A percentile compares a stretch with the other conserved stretches of the same genome.
These are phyloP conservation scores for Sebastes wilsoni DNA, from an alignment of 2,797 vertebrate species.

Conservation along the genomic window DNA sequence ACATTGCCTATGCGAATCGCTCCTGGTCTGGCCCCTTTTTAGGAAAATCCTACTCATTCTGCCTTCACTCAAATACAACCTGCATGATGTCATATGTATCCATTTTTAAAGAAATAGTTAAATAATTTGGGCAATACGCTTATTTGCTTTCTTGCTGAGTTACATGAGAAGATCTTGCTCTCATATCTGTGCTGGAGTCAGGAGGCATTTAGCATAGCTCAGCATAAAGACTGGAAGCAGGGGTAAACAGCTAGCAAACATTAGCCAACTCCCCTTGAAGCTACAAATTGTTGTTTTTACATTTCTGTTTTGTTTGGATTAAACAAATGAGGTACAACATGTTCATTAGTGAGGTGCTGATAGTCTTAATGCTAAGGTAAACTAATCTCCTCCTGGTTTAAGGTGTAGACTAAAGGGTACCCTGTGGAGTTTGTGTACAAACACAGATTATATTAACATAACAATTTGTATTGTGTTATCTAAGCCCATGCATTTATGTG, in stretches of 20 bases:
- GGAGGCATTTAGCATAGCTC: background rate
- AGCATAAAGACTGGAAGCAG: background rate
- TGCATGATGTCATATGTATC: background rate
- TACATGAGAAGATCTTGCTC: background rate
- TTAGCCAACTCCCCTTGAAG: background rate
- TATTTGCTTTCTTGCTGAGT: background rate
- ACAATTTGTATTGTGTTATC: background rate
- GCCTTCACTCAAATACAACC: background rate
- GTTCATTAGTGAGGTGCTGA: background rate
- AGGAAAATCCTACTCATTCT: background rate
- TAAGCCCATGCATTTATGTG: background rate
- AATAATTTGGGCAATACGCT: background rate
- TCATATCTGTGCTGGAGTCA: background rate
- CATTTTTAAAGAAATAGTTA: background rate
- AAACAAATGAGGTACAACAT: background rate
- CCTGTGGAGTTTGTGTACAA: background rate
- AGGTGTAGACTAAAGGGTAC: background rate
- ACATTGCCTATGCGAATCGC: too few species aligned
- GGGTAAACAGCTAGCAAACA: background rate
- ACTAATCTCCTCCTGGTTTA: background rate
- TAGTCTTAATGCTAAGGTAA: background rate
- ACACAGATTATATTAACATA: background rate
- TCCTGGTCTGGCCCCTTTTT: background rate
- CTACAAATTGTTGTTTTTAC: background rate
- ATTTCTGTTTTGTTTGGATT: background rate